phyloP scores from a whole-genome alignment of 1,140 invertebrate species.

The Tyrophagus putrescentiae region DNA sequence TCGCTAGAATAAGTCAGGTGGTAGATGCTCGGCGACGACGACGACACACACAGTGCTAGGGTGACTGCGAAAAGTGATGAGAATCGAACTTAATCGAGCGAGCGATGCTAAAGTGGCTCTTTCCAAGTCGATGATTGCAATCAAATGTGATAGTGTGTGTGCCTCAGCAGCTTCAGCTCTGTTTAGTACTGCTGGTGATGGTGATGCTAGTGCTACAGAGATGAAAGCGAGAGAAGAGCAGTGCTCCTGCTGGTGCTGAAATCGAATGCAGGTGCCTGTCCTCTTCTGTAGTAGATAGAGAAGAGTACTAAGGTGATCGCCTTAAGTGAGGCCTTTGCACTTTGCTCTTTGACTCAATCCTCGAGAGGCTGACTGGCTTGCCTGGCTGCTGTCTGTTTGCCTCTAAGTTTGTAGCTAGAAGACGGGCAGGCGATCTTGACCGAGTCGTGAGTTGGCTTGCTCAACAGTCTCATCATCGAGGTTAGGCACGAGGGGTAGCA shows the following conservation, averaged over 20 bases:
- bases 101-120: neutral
- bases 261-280: neutral
- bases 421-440: too few species aligned
- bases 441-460: conserved; percentile 2
- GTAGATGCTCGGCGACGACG: too few species aligned
- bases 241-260: too few species aligned
- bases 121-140: neutral
- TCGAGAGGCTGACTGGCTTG: neutral
- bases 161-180: neutral
- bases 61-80: neutral
- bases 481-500: neutral
- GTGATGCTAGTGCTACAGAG: too few species aligned
- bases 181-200: too few species aligned
- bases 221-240: too few species aligned
- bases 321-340: conserved; percentile 15
- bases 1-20: too few species aligned
- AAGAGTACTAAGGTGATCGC: conserved; percentile 5
- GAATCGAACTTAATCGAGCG: neutral
- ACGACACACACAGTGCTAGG: too few species aligned
- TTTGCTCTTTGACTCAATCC: neutral
- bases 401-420: too few species aligned
- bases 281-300: neutral
- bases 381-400: too few species aligned
- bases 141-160: neutral
- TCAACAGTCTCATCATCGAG: too few species aligned